A percentile compares a stretch with the other conserved stretches of the same genome.
phyloP scores from a whole-genome alignment of 2,113 vertebrate genomes.

The Brachyistius frenatus region DNA sequence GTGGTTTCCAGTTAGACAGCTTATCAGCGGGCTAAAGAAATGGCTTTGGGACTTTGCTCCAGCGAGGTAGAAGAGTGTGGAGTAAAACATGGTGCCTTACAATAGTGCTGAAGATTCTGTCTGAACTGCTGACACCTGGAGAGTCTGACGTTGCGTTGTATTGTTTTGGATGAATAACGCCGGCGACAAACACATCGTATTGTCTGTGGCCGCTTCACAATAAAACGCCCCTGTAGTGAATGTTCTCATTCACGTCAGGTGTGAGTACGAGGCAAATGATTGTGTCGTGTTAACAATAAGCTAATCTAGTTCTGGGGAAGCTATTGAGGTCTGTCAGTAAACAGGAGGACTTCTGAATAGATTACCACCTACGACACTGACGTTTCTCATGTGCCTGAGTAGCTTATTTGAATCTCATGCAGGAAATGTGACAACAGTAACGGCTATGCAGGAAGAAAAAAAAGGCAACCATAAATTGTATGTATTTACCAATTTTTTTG shows the following conservation, averaged over 20 bases:
- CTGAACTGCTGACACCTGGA: background rate
- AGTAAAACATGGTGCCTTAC: background rate
- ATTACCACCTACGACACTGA: too few species aligned
- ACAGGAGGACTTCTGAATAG: too few species aligned
- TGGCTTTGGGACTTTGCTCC: background rate
- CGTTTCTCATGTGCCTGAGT: too few species aligned
- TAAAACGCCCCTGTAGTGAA: background rate
- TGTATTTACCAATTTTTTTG: background rate
- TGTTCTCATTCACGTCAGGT: background rate
- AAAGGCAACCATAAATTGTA: background rate
- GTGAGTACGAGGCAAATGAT: background rate
- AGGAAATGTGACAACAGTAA: too few species aligned
- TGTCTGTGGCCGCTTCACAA: background rate
- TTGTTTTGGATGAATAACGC: background rate
- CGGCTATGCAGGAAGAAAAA: too few species aligned
- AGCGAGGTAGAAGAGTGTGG: background rate
- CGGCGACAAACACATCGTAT: background rate
- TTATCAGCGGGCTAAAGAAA: background rate
- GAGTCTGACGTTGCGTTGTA: background rate
- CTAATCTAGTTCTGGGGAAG: background rate
- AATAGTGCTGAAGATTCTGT: background rate
- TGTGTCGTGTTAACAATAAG: background rate
- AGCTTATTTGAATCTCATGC: too few species aligned
- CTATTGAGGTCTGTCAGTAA: too few species aligned
- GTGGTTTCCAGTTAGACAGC: slow-evolving; percentile 15